phyloP scores from a whole-genome alignment of 2,797 vertebrate genomes.

The Octomys mimax region DNA sequence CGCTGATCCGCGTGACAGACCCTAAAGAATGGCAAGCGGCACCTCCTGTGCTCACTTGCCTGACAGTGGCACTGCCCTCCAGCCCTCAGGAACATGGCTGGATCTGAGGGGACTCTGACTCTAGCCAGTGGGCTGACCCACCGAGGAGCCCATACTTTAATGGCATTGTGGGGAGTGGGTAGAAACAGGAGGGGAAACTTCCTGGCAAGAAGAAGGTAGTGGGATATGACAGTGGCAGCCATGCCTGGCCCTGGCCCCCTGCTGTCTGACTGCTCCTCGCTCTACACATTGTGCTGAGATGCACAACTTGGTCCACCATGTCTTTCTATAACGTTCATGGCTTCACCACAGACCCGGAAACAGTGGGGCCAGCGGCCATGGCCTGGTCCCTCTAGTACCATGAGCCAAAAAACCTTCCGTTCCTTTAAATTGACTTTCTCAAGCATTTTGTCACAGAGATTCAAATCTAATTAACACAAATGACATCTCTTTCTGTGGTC shows the following conservation, averaged over 20 bases:
- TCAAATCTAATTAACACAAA: neutral
- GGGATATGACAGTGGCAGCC: neutral
- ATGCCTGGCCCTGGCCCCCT: neutral
- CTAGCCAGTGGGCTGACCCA: neutral
- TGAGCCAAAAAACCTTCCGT: neutral
- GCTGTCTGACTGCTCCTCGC: neutral
- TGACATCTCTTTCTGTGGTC: neutral
- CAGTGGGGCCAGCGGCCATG: neutral
- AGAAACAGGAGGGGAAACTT: neutral
- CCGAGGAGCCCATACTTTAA: neutral
- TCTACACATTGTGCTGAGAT: neutral
- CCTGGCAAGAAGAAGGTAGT: neutral
- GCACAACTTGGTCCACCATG: neutral
- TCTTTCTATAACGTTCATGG: neutral
- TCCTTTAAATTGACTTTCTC: neutral
- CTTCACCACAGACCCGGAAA: neutral
- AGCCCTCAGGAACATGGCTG: neutral
- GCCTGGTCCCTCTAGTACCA: neutral
- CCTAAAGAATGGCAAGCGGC: neutral
- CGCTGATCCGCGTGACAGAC: neutral
- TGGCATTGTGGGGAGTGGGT: neutral
- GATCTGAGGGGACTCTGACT: neutral
- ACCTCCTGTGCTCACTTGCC: neutral
- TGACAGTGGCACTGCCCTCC: neutral
- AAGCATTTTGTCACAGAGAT: neutral